Evolutionary conservation across 2,113 vertebrate species (phyloP).

Genomic region (Carollia perspicillata): DNA sequence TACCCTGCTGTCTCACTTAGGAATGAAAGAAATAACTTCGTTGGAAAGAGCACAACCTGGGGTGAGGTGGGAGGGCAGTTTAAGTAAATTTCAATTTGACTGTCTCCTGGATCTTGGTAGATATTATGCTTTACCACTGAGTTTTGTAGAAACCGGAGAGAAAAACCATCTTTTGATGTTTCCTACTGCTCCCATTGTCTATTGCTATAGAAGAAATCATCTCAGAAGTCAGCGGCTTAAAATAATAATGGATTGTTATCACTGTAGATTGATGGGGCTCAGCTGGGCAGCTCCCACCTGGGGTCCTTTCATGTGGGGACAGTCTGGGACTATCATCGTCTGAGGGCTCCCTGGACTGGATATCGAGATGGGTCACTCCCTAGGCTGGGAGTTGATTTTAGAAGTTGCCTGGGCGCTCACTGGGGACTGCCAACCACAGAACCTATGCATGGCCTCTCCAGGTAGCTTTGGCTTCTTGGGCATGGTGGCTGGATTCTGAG

Average conservation of each 20-base stretch:
- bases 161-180: conserved; percentile 29
- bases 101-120: conserved; percentile 47
- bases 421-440: not conserved
- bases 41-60: conserved; percentile 27
- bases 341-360: not conserved
- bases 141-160: conserved; percentile 33
- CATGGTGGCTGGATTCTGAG: not conserved
- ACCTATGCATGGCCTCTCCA: not conserved
- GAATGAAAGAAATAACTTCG: conserved; percentile 51
- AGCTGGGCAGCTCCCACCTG: not conserved
- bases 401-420: not conserved
- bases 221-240: not conserved
- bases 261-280: not conserved
- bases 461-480: not conserved
- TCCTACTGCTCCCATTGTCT: not conserved
- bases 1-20: not conserved
- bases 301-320: not conserved
- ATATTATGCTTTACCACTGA: conserved; percentile 2
- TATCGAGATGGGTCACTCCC: not conserved
- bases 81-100: conserved; percentile 57
- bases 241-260: not conserved
- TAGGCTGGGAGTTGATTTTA: not conserved
- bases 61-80: not conserved
- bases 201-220: not conserved
- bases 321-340: not conserved